Conservation (phyloP, 2,797 vertebrate genomes). For the Ceryle rudis region DNA sequence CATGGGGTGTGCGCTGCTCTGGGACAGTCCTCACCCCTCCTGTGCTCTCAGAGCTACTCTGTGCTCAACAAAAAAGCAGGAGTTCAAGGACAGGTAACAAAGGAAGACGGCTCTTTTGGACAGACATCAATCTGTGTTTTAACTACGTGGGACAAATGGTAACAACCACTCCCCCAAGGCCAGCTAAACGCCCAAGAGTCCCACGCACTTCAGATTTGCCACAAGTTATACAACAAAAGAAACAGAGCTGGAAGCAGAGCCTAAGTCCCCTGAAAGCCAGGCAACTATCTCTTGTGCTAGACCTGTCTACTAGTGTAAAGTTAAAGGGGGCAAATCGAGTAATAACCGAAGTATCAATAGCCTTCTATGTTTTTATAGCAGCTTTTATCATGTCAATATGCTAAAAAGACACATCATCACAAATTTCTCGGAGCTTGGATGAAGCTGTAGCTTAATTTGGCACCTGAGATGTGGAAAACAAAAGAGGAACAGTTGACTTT, state of each 20-base stretch:
- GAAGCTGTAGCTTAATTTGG: background rate
- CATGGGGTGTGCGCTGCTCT: background rate
- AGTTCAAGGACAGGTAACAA: background rate
- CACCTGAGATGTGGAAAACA: background rate
- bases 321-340: background rate
- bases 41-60: background rate
- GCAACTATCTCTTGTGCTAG: background rate
- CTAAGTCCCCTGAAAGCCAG: background rate
- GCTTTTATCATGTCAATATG: background rate
- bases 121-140: background rate
- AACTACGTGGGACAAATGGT: background rate
- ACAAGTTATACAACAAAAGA: background rate
- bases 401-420: background rate
- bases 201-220: background rate
- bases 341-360: background rate
- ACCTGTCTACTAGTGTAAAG: background rate
- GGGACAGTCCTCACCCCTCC: background rate
- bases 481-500: constrained; percentile 4
- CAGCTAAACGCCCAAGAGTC: background rate
- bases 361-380: background rate
- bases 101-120: background rate
- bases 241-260: background rate
- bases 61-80: background rate
- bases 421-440: background rate
- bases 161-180: background rate